Evolutionary conservation across 2,888 invertebrate genomes (phyloP), one percentile per base, ranked within the genome.

Genomic region (Argyresthia albistria): DNA sequence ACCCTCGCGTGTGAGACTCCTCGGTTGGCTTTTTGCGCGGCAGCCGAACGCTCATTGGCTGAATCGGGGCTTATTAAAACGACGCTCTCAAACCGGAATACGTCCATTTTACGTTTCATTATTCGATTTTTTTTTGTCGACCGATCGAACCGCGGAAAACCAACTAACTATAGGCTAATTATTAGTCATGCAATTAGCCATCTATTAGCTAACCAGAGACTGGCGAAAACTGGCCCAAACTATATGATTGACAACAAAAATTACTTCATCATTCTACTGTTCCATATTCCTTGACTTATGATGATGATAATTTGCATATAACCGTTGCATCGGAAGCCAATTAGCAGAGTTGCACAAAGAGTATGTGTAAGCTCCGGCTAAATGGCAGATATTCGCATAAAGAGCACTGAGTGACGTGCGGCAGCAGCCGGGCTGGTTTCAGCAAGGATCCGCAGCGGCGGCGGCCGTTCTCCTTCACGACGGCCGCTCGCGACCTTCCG

Each of bases 401-500:
- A 25, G 25, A 25, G 25, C 25, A 25, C 6, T 25, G 25, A 25
- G 25, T 11, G 25, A 46, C 14, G 46, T 46, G 45, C 39, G n/a
- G 39, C 8, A 37, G 36, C 14, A 9, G 36, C 14, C 37, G 8
- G 50, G 50, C 42, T 68, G 69, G 75, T 74, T 68, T 74, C 65
- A 56, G 73, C 76, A 80, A 82, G 83, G 83, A 84, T 84, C 67
- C 81, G 77, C 78, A 76, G 70, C 76, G 75, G n/a, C n/a, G n/a
- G 43, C 50, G 72, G 80, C 84, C 84, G 75, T 80, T 84, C 84
- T 83, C 84, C 78, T 76, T 79, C 70, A 73, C 67, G 69, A 69
- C 72, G 71, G 72, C 69, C 67, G 72, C 65, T 73, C 69, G 78
- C 84, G 86, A 86, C 86, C 86, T 86, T 86, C 82, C 81, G 73